Evolutionary conservation across 2,113 vertebrate species (phyloP).

Genomic region (Nanger granti): DNA sequence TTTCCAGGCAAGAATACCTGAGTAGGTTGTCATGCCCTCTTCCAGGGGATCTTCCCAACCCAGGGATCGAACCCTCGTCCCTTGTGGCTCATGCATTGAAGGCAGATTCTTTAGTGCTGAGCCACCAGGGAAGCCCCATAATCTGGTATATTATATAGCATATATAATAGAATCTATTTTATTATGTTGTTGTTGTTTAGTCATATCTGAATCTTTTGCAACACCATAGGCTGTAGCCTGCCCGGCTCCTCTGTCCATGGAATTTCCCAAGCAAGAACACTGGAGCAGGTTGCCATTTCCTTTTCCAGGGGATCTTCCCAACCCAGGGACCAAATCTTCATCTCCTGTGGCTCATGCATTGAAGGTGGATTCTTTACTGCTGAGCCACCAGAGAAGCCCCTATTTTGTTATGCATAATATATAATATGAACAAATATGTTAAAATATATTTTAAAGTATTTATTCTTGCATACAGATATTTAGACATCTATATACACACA

Average conservation of each 20-base stretch:
- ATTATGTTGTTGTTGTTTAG: neutral
- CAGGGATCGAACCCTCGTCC: neutral
- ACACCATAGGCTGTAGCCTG: neutral
- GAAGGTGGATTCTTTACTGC: neutral
- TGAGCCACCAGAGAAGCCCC: neutral
- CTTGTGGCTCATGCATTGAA: neutral
- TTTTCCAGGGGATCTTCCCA: neutral
- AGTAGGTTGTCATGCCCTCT: neutral
- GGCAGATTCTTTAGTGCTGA: neutral
- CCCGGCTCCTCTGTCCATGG: neutral
- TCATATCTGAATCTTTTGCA: neutral
- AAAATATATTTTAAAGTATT: neutral
- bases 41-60: neutral
- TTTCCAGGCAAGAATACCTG: neutral
- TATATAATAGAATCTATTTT: neutral
- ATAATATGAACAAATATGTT: neutral
- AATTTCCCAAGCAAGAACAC: no score
- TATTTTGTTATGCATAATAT: neutral
- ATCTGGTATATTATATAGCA: neutral
- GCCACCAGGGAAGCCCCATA: neutral
- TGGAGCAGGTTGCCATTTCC: no score
- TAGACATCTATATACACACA: neutral
- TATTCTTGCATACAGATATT: neutral
- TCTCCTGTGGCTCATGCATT: neutral
- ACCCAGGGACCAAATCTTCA: accelerated